Conservation (phyloP, 2,113 vertebrate genomes). For the Catharus minimus region DNA sequence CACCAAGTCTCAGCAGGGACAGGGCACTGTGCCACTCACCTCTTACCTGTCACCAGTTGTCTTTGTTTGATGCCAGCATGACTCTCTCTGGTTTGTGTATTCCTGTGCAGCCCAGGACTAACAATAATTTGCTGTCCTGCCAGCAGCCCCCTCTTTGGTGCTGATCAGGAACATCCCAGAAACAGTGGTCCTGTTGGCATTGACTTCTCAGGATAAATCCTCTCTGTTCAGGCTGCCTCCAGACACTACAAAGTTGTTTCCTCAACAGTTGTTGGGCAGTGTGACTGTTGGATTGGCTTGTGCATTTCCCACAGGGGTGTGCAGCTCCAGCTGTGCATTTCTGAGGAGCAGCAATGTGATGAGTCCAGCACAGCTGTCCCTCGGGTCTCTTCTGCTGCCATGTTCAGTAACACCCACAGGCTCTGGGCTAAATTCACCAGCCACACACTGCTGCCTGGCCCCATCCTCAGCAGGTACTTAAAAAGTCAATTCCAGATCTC, state of each 20-base stretch:
- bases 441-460: rapidly evolving
- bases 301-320: rapidly evolving
- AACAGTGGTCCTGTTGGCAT: rapidly evolving
- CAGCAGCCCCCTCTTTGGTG: not conserved
- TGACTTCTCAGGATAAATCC: not conserved
- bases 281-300: not conserved
- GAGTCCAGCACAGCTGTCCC: not conserved
- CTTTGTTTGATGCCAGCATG: not conserved
- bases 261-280: not conserved
- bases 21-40: rapidly evolving
- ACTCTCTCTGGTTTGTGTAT: not conserved
- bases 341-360: rapidly evolving
- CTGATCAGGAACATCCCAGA: not conserved
- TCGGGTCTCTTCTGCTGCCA: rapidly evolving
- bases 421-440: not conserved
- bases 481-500: not conserved
- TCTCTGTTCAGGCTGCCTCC: not conserved
- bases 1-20: not conserved
- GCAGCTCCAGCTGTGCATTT: rapidly evolving
- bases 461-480: rapidly evolving
- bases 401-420: rapidly evolving
- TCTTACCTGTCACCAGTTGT: rapidly evolving
- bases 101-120: not conserved
- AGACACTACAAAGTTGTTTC: not conserved
- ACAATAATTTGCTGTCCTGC: not conserved